Conservation (phyloP, 2,888 invertebrate genomes). For the Hypomecis atomaria region DNA sequence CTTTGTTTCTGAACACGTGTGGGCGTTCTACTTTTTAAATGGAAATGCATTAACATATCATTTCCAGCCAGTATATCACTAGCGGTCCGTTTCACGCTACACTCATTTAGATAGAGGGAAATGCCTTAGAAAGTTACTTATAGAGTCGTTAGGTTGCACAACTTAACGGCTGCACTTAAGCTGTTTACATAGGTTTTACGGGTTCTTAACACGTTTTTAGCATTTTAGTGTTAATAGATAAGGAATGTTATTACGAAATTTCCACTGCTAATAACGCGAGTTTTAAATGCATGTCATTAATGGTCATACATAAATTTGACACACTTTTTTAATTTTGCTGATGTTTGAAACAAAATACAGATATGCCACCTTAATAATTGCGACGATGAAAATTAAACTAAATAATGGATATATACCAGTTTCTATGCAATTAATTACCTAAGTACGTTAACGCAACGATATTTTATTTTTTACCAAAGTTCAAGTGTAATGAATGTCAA, state of each 20-base stretch:
- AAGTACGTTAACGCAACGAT: background rate
- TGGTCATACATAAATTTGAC: background rate
- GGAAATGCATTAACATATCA: constrained; percentile 50
- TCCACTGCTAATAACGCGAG: constrained; percentile 36
- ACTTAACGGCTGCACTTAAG: constrained; percentile 54
- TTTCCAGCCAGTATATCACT: constrained; percentile 52
- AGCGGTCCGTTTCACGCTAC: constrained; percentile 50
- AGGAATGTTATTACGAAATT: constrained; percentile 32
- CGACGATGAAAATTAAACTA: background rate
- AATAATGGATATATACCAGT: background rate
- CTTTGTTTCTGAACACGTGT: constrained; percentile 27
- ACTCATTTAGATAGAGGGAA: constrained; percentile 67
- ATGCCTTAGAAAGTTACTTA: constrained; percentile 65
- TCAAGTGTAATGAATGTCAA: constrained; percentile 11
- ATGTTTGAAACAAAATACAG: too few relatives aligned
- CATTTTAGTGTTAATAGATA: constrained; percentile 43
- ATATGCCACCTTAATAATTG: too few relatives aligned
- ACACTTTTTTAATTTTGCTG: too few relatives aligned
- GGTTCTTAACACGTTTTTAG: constrained; percentile 49
- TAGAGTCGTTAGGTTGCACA: constrained; percentile 59
- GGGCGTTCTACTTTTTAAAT: constrained; percentile 54
- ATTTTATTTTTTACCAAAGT: constrained; percentile 1
- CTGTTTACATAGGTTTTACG: constrained; percentile 51
- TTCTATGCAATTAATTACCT: background rate
- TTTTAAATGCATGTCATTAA: constrained; percentile 33